Evolutionary conservation across 2,797 vertebrate genomes (phyloP).

Genomic region (Staurois parvus): DNA sequence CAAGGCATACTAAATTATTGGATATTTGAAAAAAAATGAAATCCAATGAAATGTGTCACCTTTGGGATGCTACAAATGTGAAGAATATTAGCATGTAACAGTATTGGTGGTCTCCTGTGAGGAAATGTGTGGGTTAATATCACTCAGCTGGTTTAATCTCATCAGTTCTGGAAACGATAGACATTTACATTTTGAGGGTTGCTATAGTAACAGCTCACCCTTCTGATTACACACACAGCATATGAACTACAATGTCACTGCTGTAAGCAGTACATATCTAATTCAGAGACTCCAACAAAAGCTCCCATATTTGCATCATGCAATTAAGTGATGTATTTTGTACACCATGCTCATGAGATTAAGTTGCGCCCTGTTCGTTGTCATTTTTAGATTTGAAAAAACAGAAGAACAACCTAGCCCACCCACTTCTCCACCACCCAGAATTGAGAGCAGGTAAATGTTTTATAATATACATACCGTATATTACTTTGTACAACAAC

Average conservation of each 20-base stretch:
- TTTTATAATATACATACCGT: neutral
- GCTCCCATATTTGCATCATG: neutral
- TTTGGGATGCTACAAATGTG: neutral
- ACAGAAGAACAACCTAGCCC: conserved; percentile 20
- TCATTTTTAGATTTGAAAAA: conserved; percentile 54
- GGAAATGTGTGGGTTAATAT: conserved; percentile 40
- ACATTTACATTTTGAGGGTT: conserved; percentile 55
- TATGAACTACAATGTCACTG: conserved; percentile 32
- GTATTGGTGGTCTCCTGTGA: neutral
- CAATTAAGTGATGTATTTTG: neutral
- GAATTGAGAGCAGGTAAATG: conserved; percentile 15
- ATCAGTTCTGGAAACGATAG: conserved; percentile 29
- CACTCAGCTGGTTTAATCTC: conserved; percentile 30
- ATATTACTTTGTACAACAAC: no score
- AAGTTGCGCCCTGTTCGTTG: neutral
- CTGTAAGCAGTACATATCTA: conserved; percentile 34
- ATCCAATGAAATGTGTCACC: neutral
- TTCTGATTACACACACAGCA: conserved; percentile 15
- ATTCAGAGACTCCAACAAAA: conserved; percentile 17
- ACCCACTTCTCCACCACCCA: conserved; percentile 27
- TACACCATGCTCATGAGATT: neutral
- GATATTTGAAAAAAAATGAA: neutral
- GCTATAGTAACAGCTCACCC: conserved; percentile 50
- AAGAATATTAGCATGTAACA: neutral
- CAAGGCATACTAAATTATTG: neutral